phyloP scores from a whole-genome alignment of 2,888 invertebrate genomes.

The Diogma glabrata region DNA sequence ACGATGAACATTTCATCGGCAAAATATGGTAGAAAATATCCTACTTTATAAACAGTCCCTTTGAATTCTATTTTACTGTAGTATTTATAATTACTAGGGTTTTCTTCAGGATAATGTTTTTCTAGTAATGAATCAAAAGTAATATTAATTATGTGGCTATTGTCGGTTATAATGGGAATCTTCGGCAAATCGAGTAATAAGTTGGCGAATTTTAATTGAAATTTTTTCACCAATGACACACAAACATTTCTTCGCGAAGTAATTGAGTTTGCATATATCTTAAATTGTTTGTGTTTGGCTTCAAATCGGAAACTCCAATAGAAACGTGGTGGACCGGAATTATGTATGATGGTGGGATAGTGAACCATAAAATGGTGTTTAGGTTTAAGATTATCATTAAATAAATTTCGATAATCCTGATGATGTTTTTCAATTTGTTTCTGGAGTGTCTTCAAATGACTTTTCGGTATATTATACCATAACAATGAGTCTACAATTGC shows the following conservation, averaged over 20 bases:
- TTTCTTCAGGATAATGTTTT: neutral
- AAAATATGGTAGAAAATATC: neutral
- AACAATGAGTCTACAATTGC: neutral
- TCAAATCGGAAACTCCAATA: conserved; percentile 10
- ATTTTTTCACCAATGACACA: conserved; percentile 10
- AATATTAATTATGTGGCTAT: too few relatives aligned
- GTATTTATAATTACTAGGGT: neutral
- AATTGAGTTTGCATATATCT: conserved; percentile 9
- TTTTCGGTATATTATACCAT: neutral
- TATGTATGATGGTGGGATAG: conserved; percentile 7
- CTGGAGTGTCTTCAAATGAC: conserved; percentile 23
- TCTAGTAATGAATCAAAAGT: neutral
- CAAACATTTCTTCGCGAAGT: conserved; percentile 12
- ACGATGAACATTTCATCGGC: neutral
- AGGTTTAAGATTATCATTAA: conserved; percentile 9
- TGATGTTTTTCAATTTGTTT: conserved; percentile 8
- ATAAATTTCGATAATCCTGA: conserved; percentile 4
- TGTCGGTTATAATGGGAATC: too few relatives aligned
- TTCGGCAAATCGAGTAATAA: neutral
- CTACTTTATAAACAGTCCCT: neutral
- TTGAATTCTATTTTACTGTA: neutral
- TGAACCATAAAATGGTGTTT: conserved; percentile 10
- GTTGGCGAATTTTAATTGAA: conserved; percentile 12
- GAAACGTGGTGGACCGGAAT: conserved; percentile 9
- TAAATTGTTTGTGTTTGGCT: conserved; percentile 11